Percentiles rank a stretch among this genome's conserved stretches.
Conservation (phyloP, 2,113 vertebrate species). For the Heterocephalus glaber region DNA sequence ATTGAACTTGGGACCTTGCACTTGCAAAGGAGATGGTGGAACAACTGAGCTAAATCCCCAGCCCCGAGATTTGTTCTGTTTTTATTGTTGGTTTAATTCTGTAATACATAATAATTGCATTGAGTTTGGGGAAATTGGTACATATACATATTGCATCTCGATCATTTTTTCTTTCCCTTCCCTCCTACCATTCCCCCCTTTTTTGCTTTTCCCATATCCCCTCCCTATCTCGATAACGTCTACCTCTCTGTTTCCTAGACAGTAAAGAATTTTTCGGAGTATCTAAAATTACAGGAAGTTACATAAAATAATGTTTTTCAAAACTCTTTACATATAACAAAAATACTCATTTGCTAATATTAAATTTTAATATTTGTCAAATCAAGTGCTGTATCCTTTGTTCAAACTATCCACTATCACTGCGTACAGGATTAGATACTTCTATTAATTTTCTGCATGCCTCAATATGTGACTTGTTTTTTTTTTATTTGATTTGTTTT, state of each 20-base stretch:
- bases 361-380: background rate
- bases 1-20: no score
- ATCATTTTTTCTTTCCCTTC: background rate
- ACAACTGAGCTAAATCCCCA: no score
- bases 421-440: background rate
- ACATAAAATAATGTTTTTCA: background rate
- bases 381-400: background rate
- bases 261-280: background rate
- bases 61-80: background rate
- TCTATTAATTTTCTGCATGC: background rate
- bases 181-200: background rate
- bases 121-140: background rate
- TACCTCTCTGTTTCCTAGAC: background rate
- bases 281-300: background rate
- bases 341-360: background rate
- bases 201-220: background rate
- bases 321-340: background rate
- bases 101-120: background rate
- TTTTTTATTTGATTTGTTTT: background rate
- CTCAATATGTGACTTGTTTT: background rate
- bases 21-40: no score
- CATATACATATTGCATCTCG: background rate
- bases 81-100: background rate
- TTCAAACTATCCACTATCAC: slow-evolving; percentile 15
- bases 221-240: background rate